phyloP scores from a whole-genome alignment of 2,113 vertebrate genomes.

The Pomatostomus ruficeps region DNA sequence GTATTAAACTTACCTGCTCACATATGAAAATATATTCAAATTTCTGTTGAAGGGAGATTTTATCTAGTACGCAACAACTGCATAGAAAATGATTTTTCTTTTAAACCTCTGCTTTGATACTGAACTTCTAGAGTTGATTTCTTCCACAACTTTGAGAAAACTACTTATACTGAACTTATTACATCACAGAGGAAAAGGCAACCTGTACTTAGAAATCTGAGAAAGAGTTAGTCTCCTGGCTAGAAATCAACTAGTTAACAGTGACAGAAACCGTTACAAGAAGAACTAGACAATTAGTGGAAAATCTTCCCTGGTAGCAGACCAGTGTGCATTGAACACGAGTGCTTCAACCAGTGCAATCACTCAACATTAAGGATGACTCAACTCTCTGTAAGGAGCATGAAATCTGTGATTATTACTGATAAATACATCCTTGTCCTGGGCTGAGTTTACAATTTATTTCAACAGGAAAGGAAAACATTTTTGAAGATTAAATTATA shows the following conservation, averaged over 20 bases:
- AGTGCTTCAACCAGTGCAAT: neutral
- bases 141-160: neutral
- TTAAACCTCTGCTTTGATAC: neutral
- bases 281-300: neutral
- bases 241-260: neutral
- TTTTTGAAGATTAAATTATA: slow-evolving; percentile 19
- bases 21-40: neutral
- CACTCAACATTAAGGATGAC: neutral
- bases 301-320: neutral
- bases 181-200: neutral
- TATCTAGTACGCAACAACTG: neutral
- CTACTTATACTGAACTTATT: neutral
- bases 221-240: neutral
- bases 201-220: neutral
- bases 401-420: neutral
- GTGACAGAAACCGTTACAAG: neutral
- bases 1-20: neutral
- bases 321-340: neutral
- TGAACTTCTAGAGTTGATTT: neutral
- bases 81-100: neutral
- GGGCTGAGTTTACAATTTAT: neutral
- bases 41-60: neutral
- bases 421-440: neutral
- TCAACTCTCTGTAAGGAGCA: neutral
- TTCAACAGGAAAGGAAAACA: neutral